A percentile compares a stretch with the other conserved stretches of the same genome.
These are phyloP conservation scores for Drosophila ananassae DNA, from an alignment of 1,140 invertebrate species.

Conservation along the genomic window DNA sequence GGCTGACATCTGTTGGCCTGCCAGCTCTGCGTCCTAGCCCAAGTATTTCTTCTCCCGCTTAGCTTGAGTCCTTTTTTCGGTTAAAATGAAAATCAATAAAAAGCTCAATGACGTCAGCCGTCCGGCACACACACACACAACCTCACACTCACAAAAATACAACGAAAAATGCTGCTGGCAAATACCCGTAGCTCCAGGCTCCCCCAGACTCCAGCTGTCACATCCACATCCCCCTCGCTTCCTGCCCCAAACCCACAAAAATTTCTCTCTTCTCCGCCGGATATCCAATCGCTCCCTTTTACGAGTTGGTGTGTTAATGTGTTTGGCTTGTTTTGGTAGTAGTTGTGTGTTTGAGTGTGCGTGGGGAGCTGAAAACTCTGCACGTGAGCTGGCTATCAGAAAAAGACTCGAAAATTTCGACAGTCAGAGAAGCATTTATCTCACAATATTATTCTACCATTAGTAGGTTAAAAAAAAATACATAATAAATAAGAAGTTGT, in stretches of 20 bases:
- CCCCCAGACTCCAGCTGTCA: slow-evolving; percentile 35
- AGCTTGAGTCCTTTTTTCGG: slow-evolving; percentile 17
- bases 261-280: slow-evolving; percentile 24
- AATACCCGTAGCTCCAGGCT: slow-evolving; percentile 15
- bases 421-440: slow-evolving; percentile 31
- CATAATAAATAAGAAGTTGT: background rate
- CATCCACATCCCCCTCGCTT: background rate
- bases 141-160: slow-evolving; percentile 6
- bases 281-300: slow-evolving; percentile 46
- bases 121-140: slow-evolving; percentile 36
- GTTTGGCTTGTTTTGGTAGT: background rate
- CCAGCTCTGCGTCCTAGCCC: slow-evolving; percentile 49
- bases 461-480: background rate
- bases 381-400: slow-evolving; percentile 65
- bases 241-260: background rate
- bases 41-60: slow-evolving; percentile 35
- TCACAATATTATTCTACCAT: background rate
- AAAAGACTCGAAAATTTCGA: slow-evolving; percentile 37
- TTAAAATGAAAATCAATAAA: slow-evolving; percentile 81
- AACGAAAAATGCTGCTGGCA: slow-evolving; percentile 36
- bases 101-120: slow-evolving; percentile 83
- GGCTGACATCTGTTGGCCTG: slow-evolving; percentile 52
- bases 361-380: slow-evolving; percentile 37
- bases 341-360: slow-evolving; percentile 16
- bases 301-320: slow-evolving; percentile 6